Evolutionary conservation across 2,888 invertebrate species (phyloP).

Genomic region (Dynastes grantii): DNA sequence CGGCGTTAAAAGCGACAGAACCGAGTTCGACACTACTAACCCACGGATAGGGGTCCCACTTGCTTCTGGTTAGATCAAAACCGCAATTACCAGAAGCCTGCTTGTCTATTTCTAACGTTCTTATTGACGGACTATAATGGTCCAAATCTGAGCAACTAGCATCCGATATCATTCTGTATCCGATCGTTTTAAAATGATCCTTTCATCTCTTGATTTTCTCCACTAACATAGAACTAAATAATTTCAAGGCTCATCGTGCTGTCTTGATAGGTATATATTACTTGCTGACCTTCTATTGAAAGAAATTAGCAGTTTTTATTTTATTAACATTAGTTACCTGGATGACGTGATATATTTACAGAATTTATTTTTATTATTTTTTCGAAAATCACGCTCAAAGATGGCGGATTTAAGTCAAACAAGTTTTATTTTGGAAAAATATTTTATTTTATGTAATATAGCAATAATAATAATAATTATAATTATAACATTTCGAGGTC

Average conservation of each 20-base stretch:
- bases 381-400: slow-evolving; percentile 3
- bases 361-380: not conserved
- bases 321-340: slow-evolving; percentile 33
- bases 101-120: slow-evolving; percentile 74
- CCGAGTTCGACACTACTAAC: slow-evolving; percentile 78
- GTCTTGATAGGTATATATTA: slow-evolving; percentile 43
- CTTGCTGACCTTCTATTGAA: slow-evolving; percentile 61
- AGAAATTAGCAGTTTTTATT: slow-evolving; percentile 48
- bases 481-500: not conserved
- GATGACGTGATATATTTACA: slow-evolving; percentile 24
- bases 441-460: slow-evolving; percentile 29
- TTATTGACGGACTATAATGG: slow-evolving; percentile 62
- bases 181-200: slow-evolving; percentile 27
- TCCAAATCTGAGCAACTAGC: slow-evolving; percentile 60
- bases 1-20: slow-evolving; percentile 77
- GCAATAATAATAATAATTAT: slow-evolving; percentile 11
- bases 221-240: slow-evolving; percentile 58
- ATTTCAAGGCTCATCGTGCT: slow-evolving; percentile 60
- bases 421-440: slow-evolving; percentile 42
- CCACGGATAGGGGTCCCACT: slow-evolving; percentile 90
- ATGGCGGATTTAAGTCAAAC: slow-evolving; percentile 2
- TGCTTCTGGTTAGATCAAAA: slow-evolving; percentile 81
- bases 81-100: slow-evolving; percentile 77
- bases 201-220: slow-evolving; percentile 63
- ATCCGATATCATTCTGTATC: slow-evolving; percentile 63